Evolutionary conservation across 2,797 vertebrate species (phyloP), one percentile per base, ranked within the genome.

Genomic region (Lophura swinhoii): DNA sequence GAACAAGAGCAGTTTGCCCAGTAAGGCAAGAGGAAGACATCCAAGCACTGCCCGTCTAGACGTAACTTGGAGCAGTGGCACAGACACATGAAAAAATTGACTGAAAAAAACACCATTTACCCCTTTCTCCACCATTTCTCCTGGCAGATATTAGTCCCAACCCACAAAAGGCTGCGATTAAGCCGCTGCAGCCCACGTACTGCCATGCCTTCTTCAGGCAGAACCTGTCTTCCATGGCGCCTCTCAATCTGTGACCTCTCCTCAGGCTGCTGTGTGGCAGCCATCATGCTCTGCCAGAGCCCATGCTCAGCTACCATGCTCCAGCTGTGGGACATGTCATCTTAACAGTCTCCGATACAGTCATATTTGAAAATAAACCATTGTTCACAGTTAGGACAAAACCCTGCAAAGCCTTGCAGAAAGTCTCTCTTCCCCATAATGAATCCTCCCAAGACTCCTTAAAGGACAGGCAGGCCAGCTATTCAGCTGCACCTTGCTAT

Each of bases 41-140:
- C 69, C 91, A 89, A 89, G 79, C 22, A 9, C 79, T 69, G 78
- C 58, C 82, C 87, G 79, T 95, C 91, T 91, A 92, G 96, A 95
- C 84, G 0, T 41, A 68, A 88, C 88, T 76, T 73, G 41, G 41
- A 46, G 64, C 31, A 16, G 22, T 33, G 23, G 43, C 31, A 92
- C 53, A 83, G 91, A 71, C 1, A 5, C 75, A 81, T 87, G 88
- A 94, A 92, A 55, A 91, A 93, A 91, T 9, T 66, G 92, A 68
- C 75, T 58, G 72, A 80, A 93, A 80, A 93, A 90, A 83, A 3
- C 44, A 64, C 35, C 22, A 4, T 73, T 90, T 90, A 72, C 86
- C 43, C 55, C 59, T 46, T 75, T 51, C 33, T 48, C 60, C 35
- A 9, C 41, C 7, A 4, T 37, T 74, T 60, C 74, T 95, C 70